A percentile compares a stretch with the other conserved stretches of the same genome.
Evolutionary conservation across 2,888 invertebrate species (phyloP).

Genomic region (Uropetala carovei): DNA sequence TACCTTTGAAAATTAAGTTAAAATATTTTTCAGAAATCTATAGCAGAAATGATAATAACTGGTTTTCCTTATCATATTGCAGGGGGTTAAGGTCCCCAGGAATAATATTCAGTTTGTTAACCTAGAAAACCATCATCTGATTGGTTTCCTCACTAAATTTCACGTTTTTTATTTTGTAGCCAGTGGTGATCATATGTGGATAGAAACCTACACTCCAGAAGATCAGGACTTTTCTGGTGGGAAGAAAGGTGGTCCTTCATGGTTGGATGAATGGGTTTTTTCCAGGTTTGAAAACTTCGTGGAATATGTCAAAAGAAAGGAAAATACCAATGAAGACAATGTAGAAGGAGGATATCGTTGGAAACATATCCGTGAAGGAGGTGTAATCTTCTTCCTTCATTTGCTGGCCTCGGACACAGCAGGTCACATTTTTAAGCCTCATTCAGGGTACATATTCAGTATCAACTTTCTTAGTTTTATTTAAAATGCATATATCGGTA

Average conservation of each 20-base stretch:
- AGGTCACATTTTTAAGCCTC: conserved; percentile 95
- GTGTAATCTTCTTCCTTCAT: conserved; percentile 91
- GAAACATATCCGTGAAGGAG: conserved; percentile 72
- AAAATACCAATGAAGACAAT: conserved; percentile 68
- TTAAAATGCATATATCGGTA: background rate
- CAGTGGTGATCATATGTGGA: conserved; percentile 75
- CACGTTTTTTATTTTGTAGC: conserved; percentile 68
- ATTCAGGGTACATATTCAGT: conserved; percentile 81
- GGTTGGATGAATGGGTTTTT: conserved; percentile 95
- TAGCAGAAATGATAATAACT: no score
- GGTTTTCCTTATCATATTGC: no score
- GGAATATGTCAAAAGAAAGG: conserved; percentile 76
- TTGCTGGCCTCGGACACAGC: conserved; percentile 95
- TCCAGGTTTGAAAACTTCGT: conserved; percentile 83
- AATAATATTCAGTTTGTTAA: no score
- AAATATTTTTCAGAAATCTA: no score
- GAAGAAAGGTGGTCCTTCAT: conserved; percentile 75
- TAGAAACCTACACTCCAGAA: conserved; percentile 79
- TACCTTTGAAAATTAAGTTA: no score
- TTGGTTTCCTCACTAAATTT: no score
- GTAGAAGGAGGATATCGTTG: background rate
- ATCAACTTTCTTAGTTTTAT: conserved; percentile 57
- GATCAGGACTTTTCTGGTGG: conserved; percentile 87
- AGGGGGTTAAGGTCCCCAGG: no score
- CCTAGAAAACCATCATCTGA: no score